These are phyloP conservation scores for Drosophila prolongata DNA, from an alignment of 2,888 invertebrate species.

Conservation along the genomic window DNA sequence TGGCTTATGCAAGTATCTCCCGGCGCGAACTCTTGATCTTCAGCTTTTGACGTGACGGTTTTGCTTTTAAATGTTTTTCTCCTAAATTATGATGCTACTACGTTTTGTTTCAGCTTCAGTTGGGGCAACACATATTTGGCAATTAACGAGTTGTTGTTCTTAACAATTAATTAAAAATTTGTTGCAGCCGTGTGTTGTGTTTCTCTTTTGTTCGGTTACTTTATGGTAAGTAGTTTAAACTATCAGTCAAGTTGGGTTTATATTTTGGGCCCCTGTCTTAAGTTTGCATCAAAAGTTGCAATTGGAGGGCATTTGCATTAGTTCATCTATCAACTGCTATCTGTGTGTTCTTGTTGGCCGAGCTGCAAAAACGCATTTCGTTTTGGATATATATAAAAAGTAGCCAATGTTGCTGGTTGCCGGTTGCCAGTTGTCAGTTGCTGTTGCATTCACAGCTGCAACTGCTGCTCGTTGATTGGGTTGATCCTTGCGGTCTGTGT, in stretches of 20 bases:
- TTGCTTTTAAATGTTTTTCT: not conserved
- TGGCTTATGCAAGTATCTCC: constrained; percentile 77
- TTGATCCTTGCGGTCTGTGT: constrained; percentile 70
- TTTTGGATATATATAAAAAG: constrained; percentile 48
- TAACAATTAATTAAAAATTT: constrained; percentile 53
- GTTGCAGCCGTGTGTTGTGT: constrained; percentile 30
- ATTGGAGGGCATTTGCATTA: constrained; percentile 65
- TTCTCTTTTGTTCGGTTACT: constrained; percentile 27
- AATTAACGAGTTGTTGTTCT: constrained; percentile 66
- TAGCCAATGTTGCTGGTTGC: constrained; percentile 17
- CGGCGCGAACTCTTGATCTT: constrained; percentile 17
- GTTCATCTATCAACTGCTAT: constrained; percentile 26
- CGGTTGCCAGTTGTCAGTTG: constrained; percentile 4
- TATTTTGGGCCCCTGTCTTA: constrained; percentile 46
- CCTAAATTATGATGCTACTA: not conserved
- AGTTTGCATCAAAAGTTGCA: constrained; percentile 68
- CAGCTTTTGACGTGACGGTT: constrained; percentile 11
- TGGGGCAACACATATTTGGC: constrained; percentile 66
- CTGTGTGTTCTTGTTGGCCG: constrained; percentile 24
- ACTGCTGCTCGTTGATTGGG: constrained; percentile 45
- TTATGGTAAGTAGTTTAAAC: constrained; percentile 57
- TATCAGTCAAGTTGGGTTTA: constrained; percentile 67
- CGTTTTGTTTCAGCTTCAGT: constrained; percentile 25
- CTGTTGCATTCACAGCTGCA: constrained; percentile 44
- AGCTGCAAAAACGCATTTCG: constrained; percentile 68